Evolutionary conservation across 2,113 vertebrate genomes (phyloP).

Genomic region (Haemorhous mexicanus): DNA sequence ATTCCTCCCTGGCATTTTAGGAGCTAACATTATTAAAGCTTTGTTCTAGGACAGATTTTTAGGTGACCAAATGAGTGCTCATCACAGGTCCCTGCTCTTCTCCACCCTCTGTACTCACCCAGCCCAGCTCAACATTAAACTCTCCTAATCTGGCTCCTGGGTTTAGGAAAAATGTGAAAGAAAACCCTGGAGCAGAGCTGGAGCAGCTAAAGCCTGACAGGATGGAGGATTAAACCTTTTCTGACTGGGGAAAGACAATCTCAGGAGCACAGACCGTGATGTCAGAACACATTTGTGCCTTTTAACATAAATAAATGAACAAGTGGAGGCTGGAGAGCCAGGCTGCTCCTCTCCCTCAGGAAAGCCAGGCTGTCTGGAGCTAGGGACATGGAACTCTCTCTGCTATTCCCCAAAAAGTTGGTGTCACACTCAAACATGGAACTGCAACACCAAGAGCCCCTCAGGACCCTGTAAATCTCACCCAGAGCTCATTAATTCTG

Average conservation of each 20-base stretch:
- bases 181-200: neutral
- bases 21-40: neutral
- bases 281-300: conserved; percentile 12
- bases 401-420: neutral
- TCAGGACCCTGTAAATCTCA: neutral
- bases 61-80: neutral
- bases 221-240: neutral
- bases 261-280: neutral
- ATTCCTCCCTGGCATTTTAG: neutral
- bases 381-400: neutral
- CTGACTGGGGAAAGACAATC: neutral
- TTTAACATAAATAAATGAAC: conserved; percentile 32
- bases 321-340: neutral
- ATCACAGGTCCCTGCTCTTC: neutral
- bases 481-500: neutral
- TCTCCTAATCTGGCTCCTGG: neutral
- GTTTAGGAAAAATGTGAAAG: neutral
- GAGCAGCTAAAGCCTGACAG: neutral
- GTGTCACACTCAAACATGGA: neutral
- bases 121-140: accelerated
- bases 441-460: neutral
- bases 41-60: neutral
- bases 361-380: neutral
- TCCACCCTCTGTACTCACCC: neutral
- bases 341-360: neutral